Evolutionary conservation across 2,888 invertebrate genomes (phyloP), one percentile per base, ranked within the genome.

Genomic region (Eurytoma californica): DNA sequence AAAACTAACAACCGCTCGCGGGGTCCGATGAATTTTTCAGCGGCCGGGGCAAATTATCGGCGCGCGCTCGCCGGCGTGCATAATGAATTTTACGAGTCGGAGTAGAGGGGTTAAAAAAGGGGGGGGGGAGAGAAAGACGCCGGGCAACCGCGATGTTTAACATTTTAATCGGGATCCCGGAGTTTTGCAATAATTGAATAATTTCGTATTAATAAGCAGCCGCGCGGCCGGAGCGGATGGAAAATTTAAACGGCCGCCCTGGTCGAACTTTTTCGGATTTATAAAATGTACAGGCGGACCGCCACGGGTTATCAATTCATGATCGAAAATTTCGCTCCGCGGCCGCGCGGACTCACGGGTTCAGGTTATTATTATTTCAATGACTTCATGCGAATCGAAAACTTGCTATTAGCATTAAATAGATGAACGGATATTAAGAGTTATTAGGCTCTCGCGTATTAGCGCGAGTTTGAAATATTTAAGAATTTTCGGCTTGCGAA

Each of bases 141-240:
- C 65, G 49, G 66, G 3, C 66, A 58, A 58, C 74, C 72, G 58
- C 61, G 51, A 51, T 61, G 68, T 61, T 75, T 75, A 68, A 68
- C 61, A 61, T 75, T 68, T 61, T 60, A 69, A 68, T 61, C 58
- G 24, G 67, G 30, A 28, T 58, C 47, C 58, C 61, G 39, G 47
- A 65, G 55, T 74, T 66, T 57, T 58, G 73, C 58, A 66, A 74
- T 57, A 55, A 66, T 66, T 28, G 57, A 66, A 73, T 73, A 47
- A 73, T 73, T 73, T 66, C 49, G 39, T 72, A 72, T 55, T 63
- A 28, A 72, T 63, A 30, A 72, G 39, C 14, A 13, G 53, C n/a
- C n/a, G 24, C 24, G 53, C 53, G 53, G 39, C 7, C 39, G 39
- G 7, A 39, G 39, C 39, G 39, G 39, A 39, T 39, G 39, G 39